phyloP scores from a whole-genome alignment of 2,113 vertebrate genomes.

The Nycticryphes semicollaris region DNA sequence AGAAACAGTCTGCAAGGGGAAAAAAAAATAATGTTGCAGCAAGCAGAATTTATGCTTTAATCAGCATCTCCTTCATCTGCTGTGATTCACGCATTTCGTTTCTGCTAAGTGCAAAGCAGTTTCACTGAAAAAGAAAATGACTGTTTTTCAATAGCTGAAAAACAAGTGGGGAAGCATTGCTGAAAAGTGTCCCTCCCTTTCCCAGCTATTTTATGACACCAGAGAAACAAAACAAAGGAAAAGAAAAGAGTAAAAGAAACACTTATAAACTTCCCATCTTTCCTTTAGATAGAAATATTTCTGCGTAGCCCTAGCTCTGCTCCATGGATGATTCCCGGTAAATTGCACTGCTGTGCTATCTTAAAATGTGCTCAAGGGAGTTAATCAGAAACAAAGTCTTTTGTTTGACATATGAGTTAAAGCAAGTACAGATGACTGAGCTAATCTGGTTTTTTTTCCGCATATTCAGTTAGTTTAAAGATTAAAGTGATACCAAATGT shows the following conservation, averaged over 20 bases:
- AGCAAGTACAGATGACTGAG: background rate
- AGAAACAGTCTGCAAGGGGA: background rate
- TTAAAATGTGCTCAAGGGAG: background rate
- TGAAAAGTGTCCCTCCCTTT: background rate
- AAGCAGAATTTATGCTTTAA: slow-evolving; percentile 41
- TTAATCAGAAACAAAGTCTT: background rate
- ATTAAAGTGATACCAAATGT: background rate
- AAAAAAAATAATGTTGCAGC: background rate
- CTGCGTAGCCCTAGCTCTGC: background rate
- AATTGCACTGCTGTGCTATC: background rate
- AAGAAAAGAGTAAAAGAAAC: background rate
- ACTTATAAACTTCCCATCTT: background rate
- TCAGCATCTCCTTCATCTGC: slow-evolving; percentile 36
- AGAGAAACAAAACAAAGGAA: background rate
- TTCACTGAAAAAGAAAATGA: background rate
- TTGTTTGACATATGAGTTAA: background rate
- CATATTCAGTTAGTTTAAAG: background rate
- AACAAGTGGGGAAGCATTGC: background rate
- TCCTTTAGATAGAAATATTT: background rate
- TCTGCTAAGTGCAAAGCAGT: background rate
- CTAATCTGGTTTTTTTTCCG: background rate
- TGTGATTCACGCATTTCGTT: slow-evolving; percentile 10
- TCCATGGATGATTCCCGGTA: background rate
- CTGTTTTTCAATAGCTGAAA: background rate
- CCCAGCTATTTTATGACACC: background rate